Conservation (phyloP, 2,113 vertebrate genomes). For the Camelus bactrianus region DNA sequence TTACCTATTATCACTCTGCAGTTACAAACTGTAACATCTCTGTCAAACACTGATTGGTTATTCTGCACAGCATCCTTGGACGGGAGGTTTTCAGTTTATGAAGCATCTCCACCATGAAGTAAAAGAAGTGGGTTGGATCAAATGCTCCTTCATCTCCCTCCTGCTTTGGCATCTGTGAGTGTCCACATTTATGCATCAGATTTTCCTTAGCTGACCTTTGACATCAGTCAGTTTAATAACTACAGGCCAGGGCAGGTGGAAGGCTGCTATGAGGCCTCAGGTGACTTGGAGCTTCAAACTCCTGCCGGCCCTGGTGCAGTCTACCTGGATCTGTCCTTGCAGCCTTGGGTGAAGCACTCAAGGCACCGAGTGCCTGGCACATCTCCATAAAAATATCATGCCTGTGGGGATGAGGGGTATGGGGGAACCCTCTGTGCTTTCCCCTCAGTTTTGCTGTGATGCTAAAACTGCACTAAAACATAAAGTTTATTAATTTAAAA, state of each 20-base stretch:
- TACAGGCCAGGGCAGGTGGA: neutral
- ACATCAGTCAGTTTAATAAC: neutral
- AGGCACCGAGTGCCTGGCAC: neutral
- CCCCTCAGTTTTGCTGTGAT: neutral
- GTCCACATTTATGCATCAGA: neutral
- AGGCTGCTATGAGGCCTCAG: neutral
- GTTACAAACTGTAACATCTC: neutral
- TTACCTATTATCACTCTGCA: neutral
- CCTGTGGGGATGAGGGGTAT: neutral
- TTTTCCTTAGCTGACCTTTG: neutral
- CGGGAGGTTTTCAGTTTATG: neutral
- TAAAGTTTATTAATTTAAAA: neutral
- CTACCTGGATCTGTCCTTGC: neutral
- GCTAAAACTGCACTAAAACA: slow-evolving; percentile 16
- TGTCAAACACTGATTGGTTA: neutral
- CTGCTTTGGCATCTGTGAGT: neutral
- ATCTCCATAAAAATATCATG: neutral
- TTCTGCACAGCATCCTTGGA: neutral
- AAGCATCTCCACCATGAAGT: neutral
- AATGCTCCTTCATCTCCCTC: neutral
- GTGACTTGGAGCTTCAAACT: neutral
- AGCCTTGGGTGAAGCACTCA: neutral
- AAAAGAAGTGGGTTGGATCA: neutral
- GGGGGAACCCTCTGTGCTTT: neutral
- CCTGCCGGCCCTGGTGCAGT: neutral